These are phyloP conservation scores for Caenorhabditis sp. DNA, from an alignment of 2,888 invertebrate species.

Conservation along the genomic window DNA sequence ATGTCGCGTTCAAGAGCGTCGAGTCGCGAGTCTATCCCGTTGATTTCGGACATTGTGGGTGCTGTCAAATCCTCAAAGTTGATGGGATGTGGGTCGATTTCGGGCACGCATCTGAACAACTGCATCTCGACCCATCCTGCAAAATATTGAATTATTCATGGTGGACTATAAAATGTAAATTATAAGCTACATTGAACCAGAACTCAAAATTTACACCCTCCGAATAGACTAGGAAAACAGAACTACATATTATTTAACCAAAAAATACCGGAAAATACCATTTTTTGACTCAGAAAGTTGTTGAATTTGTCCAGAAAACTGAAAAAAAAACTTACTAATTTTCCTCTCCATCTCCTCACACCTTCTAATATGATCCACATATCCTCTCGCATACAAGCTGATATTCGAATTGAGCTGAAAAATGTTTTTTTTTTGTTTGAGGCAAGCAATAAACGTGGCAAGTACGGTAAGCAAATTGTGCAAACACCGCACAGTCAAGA, in stretches of 20 bases:
- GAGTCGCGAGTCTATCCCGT: slow-evolving; percentile 84
- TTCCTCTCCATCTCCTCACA: slow-evolving; percentile 88
- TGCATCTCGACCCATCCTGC: slow-evolving; percentile 88
- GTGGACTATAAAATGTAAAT: neutral
- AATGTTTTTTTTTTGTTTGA: neutral
- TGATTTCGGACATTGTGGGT: slow-evolving; percentile 97
- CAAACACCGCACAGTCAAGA: no score
- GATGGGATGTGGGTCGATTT: slow-evolving; percentile 82
- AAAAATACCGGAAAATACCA: no score
- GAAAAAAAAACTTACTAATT: slow-evolving; percentile 59
- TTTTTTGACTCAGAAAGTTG: no score
- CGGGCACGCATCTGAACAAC: slow-evolving; percentile 91
- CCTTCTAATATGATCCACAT: slow-evolving; percentile 93
- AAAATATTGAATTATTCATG: no score
- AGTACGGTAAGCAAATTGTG: no score
- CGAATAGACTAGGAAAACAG: no score
- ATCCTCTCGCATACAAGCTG: slow-evolving; percentile 95
- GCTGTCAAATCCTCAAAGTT: slow-evolving; percentile 77
- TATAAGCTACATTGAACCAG: no score
- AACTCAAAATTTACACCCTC: no score
- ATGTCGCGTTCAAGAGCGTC: slow-evolving; percentile 51
- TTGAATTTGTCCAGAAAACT: neutral
- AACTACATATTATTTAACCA: no score
- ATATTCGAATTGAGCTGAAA: slow-evolving; percentile 90
- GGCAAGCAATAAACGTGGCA: no score